Evolutionary conservation across 2,888 invertebrate genomes (phyloP).

Genomic region (Eudasyphora cyanicolor): DNA sequence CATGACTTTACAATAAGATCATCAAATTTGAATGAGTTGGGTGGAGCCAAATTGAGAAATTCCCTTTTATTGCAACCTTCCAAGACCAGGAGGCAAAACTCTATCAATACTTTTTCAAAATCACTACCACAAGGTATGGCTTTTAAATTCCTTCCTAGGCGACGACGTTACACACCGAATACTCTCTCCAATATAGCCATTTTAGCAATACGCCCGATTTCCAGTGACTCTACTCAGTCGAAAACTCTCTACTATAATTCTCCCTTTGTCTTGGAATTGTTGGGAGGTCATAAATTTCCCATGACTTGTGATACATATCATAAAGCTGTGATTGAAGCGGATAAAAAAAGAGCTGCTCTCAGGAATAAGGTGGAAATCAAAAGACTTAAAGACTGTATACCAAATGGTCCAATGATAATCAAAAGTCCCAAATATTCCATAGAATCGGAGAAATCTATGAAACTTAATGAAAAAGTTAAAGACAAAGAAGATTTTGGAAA

Average conservation of each 20-base stretch:
- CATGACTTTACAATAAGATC: no score
- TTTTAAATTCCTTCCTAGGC: no score
- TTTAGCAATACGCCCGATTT: background rate
- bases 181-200: no score
- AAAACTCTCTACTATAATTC: conserved; percentile 30
- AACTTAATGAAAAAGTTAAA: background rate
- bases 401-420: background rate
- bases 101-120: no score
- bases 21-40: no score
- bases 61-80: no score
- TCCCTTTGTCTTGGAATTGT: conserved; percentile 45
- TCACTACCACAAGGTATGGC: no score
- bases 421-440: background rate
- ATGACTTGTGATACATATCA: conserved; percentile 67
- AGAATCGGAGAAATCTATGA: background rate
- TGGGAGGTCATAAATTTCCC: conserved; percentile 41
- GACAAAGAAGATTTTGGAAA: background rate
- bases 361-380: background rate
- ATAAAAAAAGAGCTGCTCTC: conserved; percentile 55
- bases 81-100: no score
- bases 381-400: background rate
- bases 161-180: no score
- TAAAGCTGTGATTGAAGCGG: conserved; percentile 62
- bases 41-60: no score
- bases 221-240: background rate